Base-by-base conservation (phyloP, 2,888 invertebrate genomes). In the Phyllotreta striolata region DNA sequence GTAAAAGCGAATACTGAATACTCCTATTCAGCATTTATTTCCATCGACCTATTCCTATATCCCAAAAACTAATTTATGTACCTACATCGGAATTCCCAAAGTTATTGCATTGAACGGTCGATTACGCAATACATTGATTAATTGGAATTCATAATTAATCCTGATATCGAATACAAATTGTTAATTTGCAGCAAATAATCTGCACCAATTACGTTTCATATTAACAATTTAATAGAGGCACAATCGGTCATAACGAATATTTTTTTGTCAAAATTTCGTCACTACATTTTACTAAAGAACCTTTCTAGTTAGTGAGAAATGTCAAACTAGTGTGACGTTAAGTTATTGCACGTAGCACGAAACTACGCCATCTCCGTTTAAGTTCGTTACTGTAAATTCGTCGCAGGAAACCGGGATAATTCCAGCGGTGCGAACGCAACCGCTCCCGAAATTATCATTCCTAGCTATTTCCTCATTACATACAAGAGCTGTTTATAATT, bases 401-500 rank as follows among this genome's bases (percentile, higher is more conserved):
- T 24, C 24, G 24, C 24, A 24, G 24, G 24, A 24, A 24, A 24
- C 24, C 24, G 24, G 24, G 24, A 24, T 24, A 24, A 24, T 24
- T 24, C 24, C 24, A 24, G 24, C 24, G 24, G 24, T 24, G 24
- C 24, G 24, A 47, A 47, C 47, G 24, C 47, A 13, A 14, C 24
- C 47, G n/a, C 13, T 24, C 24, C 6, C 5, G 14, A 49, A 49
- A 49, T 49, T 49, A 49, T 49, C 10, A 35, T 35, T 35, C 49
- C 49, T 35, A 35, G 5, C 49, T 35, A 49, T 49, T 49, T 49
- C 34, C 49, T 35, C 35, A 8, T n/a, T 10, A 49, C 14, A 41
- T 13, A 35, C 10, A 49, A 49, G 49, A n/a, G 49, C 49, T 49
- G 35, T 49, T 49, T 49, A 35, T 35, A 49, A 49, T 49, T 49